Percentiles rank a stretch among this genome's conserved stretches.
Evolutionary conservation across 2,797 vertebrate species (phyloP).

Genomic region (Eidolon dupreanum): DNA sequence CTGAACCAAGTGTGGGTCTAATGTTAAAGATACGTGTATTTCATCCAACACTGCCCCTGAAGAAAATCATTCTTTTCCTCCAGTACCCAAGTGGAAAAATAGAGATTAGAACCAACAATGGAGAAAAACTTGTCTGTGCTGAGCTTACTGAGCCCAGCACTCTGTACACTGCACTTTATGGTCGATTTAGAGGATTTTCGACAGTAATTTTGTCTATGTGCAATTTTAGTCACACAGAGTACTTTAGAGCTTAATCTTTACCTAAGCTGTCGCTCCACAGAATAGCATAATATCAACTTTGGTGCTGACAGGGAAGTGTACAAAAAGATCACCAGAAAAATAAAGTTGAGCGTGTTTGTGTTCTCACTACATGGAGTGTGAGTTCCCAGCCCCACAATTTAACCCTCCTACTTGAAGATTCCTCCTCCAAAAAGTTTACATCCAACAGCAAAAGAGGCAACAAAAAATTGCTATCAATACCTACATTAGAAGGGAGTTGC

Average conservation of each 20-base stretch:
- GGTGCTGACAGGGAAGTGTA: background rate
- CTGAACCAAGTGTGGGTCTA: background rate
- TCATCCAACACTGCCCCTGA: background rate
- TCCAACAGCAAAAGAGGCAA: background rate
- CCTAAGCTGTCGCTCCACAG: background rate
- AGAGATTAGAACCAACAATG: rapidly evolving
- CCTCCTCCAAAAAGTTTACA: background rate
- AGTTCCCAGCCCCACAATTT: background rate
- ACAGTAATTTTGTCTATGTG: background rate
- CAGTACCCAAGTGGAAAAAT: background rate
- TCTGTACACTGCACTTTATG: background rate
- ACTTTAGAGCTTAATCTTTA: background rate
- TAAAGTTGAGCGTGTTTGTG: background rate
- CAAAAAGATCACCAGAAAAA: background rate
- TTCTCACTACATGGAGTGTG: background rate
- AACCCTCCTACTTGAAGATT: background rate
- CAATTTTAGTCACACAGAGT: background rate
- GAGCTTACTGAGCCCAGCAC: background rate
- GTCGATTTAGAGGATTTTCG: background rate
- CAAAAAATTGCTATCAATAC: background rate
- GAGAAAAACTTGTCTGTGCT: background rate
- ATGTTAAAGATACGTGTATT: background rate
- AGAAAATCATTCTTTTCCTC: background rate
- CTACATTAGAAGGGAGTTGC: no score
- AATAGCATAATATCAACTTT: background rate